Conservation (phyloP, 2,888 invertebrate species). For the Tanytarsus gracilentus region DNA sequence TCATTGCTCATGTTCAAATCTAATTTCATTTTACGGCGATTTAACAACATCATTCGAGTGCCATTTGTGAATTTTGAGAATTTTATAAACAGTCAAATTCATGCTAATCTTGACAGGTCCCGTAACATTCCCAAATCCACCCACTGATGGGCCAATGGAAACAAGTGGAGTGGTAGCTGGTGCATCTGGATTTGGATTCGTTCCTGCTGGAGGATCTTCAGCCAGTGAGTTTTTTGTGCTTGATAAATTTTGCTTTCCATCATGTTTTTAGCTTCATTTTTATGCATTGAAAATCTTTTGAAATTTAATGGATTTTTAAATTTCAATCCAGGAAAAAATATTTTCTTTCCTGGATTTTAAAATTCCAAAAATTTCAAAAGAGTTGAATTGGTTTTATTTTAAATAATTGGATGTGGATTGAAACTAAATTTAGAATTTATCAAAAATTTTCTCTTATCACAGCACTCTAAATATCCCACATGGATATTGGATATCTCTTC, state of each 20-base stretch:
- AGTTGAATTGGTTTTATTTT: too few relatives aligned
- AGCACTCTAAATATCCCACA: too few relatives aligned
- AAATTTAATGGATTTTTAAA: too few relatives aligned
- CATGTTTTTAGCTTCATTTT: background rate
- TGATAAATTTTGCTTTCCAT: background rate
- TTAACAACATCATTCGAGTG: background rate
- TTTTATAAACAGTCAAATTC: constrained; percentile 5
- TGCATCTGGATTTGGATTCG: constrained; percentile 77
- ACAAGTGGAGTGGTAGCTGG: constrained; percentile 74
- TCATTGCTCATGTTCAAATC: background rate
- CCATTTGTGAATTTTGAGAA: constrained; percentile 8
- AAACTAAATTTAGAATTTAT: too few relatives aligned
- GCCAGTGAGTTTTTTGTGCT: background rate
- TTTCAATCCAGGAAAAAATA: background rate
- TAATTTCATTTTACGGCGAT: background rate
- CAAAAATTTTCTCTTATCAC: too few relatives aligned
- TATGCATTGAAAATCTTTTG: background rate
- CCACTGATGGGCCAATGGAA: constrained; percentile 57
- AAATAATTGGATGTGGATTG: too few relatives aligned
- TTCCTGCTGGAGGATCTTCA: constrained; percentile 45
- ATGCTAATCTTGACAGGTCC: constrained; percentile 51
- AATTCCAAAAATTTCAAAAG: background rate
- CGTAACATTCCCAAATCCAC: constrained; percentile 66
- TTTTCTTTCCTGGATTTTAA: background rate
- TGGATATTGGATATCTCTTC: too few relatives aligned